A percentile compares a stretch with the other conserved stretches of the same genome.
phyloP scores from a whole-genome alignment of 2,113 vertebrate species.

The Thalassarche chlororhynchos region DNA sequence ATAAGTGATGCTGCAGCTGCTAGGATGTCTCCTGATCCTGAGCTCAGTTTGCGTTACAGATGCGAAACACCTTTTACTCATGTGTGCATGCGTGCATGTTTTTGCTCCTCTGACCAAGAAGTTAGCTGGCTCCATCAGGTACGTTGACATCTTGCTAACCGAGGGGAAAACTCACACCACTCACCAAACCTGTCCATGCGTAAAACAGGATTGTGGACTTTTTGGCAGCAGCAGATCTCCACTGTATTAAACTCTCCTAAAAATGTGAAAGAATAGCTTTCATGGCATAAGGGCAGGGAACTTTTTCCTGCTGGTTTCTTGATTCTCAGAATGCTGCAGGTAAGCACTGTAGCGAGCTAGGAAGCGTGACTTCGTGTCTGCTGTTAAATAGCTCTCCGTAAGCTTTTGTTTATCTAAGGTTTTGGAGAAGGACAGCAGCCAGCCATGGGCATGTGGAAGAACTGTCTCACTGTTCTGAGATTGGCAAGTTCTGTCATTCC shows the following conservation, averaged over 20 bases:
- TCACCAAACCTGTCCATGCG: rapidly evolving
- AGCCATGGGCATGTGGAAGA: not conserved
- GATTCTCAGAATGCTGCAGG: not conserved
- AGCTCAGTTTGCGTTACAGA: not conserved
- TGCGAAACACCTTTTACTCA: not conserved
- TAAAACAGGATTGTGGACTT: not conserved
- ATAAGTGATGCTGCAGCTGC: not conserved
- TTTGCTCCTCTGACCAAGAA: not conserved
- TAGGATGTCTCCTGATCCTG: not conserved
- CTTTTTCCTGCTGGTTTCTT: not conserved
- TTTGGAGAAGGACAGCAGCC: not conserved
- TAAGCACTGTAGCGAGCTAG: not conserved
- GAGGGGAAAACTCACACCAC: not conserved
- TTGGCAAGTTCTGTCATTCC: not conserved
- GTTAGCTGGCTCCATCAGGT: not conserved
- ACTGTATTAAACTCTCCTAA: not conserved
- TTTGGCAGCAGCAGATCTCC: not conserved
- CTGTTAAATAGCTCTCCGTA: not conserved
- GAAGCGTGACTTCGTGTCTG: not conserved
- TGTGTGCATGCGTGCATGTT: rapidly evolving
- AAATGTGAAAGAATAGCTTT: not conserved
- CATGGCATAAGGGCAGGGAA: not conserved
- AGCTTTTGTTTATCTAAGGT: not conserved
- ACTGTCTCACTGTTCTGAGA: not conserved
- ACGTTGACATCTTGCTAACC: not conserved